Base-by-base conservation (phyloP, 2,888 invertebrate genomes). In the Synergus laeviventris region DNA sequence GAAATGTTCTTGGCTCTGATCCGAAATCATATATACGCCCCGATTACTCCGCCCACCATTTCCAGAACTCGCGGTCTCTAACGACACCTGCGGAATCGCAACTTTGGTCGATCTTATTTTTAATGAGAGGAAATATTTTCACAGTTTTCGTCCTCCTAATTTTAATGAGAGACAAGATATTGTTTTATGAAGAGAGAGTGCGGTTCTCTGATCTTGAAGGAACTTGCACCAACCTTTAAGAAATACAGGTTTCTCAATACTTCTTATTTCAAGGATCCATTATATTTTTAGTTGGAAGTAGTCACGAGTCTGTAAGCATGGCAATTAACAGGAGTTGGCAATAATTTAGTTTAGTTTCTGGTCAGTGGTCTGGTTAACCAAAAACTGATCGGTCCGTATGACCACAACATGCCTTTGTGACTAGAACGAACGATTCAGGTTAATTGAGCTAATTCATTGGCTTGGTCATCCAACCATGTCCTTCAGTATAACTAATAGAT, bases 1-100 rank as follows among this genome's bases (percentile, higher is more conserved):
- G 84, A 87, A 86, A 88, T 86, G 85, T 87, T 89, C 88, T 88
- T 86, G 87, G 87, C 86, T 86, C 84, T 75, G 84, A 86, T 89
- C 86, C 86, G 88, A 87, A 89, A 87, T 88, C 85, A 86, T 85
- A 87, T 87, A 85, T 86, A 56, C 42, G 70, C 56, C 74, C 60
- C 66, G 66, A 73, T 61, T 66, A 45, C 61, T 73, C 61, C 45
- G 70, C 66, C 74, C 76, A 74, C 64, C 64, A 54, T 74, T 74
- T 75, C 36, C 21, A 59, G 64, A 73, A 73, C 36, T 18, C 73
- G 36, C 14, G 9, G 24, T 36, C 45, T 8, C 36, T 54, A 64
- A 73, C 54, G 42, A 45, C 45, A 61, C 74, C 42, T 61, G 60
- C 24, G 31, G 45, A 74, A 42, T 60, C 74, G 31, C 24, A 8